phyloP scores from a whole-genome alignment of 2,797 vertebrate genomes.

The Sandelia bainsii region DNA sequence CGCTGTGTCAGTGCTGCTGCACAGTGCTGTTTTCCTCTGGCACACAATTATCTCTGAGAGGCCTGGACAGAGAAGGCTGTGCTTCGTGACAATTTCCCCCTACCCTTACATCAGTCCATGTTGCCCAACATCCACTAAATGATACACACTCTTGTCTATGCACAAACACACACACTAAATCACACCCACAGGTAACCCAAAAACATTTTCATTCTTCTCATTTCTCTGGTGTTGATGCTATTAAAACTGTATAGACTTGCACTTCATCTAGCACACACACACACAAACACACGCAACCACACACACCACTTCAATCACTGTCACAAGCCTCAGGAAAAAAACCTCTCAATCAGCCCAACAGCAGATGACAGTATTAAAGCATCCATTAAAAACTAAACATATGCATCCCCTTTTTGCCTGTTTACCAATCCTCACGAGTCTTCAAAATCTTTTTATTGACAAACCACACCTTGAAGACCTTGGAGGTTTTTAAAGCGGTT shows the following conservation, averaged over 20 bases:
- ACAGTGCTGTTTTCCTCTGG: slow-evolving; percentile 69
- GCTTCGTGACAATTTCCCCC: slow-evolving; percentile 64
- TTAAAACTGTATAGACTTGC: slow-evolving; percentile 29
- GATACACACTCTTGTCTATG: slow-evolving; percentile 23
- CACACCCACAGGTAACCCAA: slow-evolving; percentile 2
- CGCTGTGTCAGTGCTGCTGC: slow-evolving; percentile 38
- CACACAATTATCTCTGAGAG: slow-evolving; percentile 80
- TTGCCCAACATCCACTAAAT: slow-evolving; percentile 55
- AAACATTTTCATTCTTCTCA: slow-evolving; percentile 35
- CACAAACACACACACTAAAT: slow-evolving; percentile 28
- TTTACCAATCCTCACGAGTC: slow-evolving; percentile 51
- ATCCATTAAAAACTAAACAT: slow-evolving; percentile 44
- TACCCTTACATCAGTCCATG: slow-evolving; percentile 60
- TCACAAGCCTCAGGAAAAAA: slow-evolving; percentile 57
- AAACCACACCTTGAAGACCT: slow-evolving; percentile 78
- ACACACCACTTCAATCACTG: slow-evolving; percentile 54
- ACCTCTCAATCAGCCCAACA: slow-evolving; percentile 56
- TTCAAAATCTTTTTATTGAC: slow-evolving; percentile 75
- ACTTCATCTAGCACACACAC: slow-evolving; percentile 26
- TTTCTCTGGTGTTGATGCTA: slow-evolving; percentile 37
- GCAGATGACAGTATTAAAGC: slow-evolving; percentile 46
- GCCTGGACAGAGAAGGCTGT: slow-evolving; percentile 57
- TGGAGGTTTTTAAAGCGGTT: slow-evolving; percentile 76
- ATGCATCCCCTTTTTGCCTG: slow-evolving; percentile 40
- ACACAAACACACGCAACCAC: slow-evolving; percentile 8